Base-by-base conservation (phyloP, 2,888 invertebrate genomes). In the Byasa hedistus region DNA sequence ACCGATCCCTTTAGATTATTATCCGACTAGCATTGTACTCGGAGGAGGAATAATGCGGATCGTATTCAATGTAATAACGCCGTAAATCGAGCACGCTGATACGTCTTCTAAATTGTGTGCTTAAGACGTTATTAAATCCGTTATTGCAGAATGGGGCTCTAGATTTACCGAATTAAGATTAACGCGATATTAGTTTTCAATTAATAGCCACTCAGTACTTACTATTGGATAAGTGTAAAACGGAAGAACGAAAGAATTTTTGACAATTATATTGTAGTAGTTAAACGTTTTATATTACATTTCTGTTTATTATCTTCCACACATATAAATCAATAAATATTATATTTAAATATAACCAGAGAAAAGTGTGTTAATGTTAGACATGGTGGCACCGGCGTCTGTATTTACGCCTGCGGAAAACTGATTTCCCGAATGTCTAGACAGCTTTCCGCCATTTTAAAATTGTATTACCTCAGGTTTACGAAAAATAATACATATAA, bases 361-460 rank as follows among this genome's bases (percentile, higher is more conserved):
- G 39, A 39, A 62, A 55, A 57, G 55, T 65, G 23, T 10, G 21
- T 39, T 52, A 64, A 58, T 58, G 21, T 59, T n/a, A n/a, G 48
- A 64, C 57, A 63, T 61, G 65, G 61, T 39, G 55, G 55, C 61
- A 72, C 72, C 75, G 74, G 74, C 78, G 78, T 74, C 77, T 75
- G 71, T 72, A 69, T 73, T 72, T 70, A 76, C 72, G 74, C 75
- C 75, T 69, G 77, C 80, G 78, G 77, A 81, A 87, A 87, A 79
- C 79, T 79, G 83, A 88, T 89, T 88, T 88, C 87, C 88, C 79
- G 81, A 71, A 77, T 77, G 89, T 89, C 89, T 89, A 89, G 89
- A 89, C 89, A 73, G 71, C 76, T 80, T 81, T 81, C 83, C 85
- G 80, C 74, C 73, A 67, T 72, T 65, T 69, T 71, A 66, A 80